These are phyloP conservation scores for Drosophila picticornis DNA, from an alignment of 2,888 invertebrate species.

Conservation along the genomic window DNA sequence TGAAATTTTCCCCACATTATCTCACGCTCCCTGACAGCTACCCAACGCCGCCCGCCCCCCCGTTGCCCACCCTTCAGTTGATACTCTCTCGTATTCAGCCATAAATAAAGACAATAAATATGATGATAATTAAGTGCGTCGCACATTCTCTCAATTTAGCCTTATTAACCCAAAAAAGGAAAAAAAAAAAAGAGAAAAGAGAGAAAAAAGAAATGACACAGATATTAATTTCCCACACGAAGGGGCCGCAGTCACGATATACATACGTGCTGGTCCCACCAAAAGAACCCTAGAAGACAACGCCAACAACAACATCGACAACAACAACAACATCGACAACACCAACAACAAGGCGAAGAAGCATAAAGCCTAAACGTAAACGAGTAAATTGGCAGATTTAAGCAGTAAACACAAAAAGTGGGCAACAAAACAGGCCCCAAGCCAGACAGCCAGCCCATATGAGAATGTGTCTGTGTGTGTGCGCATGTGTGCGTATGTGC, in stretches of 20 bases:
- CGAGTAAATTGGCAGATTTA: conserved; percentile 82
- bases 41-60: not conserved
- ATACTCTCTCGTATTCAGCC: conserved; percentile 15
- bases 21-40: conserved; percentile 1
- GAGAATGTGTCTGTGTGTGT: conserved; percentile 15
- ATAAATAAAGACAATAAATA: conserved; percentile 80
- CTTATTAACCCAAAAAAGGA: conserved; percentile 80
- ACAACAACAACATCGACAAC: not conserved
- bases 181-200: not conserved
- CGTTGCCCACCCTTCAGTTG: no score
- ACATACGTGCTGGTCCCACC: conserved; percentile 33
- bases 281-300: conserved; percentile 22
- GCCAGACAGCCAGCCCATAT: conserved; percentile 22
- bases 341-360: not conserved
- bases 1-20: conserved; percentile 8
- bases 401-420: conserved; percentile 81
- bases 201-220: conserved; percentile 66
- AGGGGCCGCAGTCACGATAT: conserved; percentile 51
- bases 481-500: conserved; percentile 4
- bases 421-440: conserved; percentile 72
- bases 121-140: conserved; percentile 81
- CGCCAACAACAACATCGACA: conserved; percentile 12
- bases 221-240: conserved; percentile 77
- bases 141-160: conserved; percentile 80
- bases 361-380: conserved; percentile 79